Evolutionary conservation across 1,140 invertebrate species (phyloP).

Genomic region (Argopecten irradians): DNA sequence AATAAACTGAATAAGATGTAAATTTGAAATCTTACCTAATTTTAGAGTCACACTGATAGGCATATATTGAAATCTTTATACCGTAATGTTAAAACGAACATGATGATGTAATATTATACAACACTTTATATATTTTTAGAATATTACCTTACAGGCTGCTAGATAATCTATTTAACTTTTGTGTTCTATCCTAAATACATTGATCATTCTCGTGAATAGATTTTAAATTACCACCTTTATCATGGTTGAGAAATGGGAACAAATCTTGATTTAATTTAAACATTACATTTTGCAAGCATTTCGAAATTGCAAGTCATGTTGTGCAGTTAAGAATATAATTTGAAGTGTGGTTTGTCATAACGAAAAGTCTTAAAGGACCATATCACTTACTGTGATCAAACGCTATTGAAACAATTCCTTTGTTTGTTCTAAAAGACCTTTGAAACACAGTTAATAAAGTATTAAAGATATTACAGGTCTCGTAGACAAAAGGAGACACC

Average conservation of each 20-base stretch:
- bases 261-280: background rate
- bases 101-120: background rate
- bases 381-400: background rate
- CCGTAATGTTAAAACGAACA: too few species aligned
- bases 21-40: background rate
- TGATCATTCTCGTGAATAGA: background rate
- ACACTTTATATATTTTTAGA: background rate
- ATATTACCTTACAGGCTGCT: background rate
- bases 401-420: background rate
- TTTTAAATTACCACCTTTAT: background rate
- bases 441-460: too few species aligned
- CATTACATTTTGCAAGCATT: background rate
- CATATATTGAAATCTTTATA: too few species aligned
- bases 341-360: background rate
- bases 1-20: background rate
- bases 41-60: background rate
- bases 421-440: background rate
- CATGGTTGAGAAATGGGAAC: background rate
- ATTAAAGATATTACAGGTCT: background rate
- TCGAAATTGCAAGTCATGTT: slow-evolving; percentile 18
- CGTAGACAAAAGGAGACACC: background rate
- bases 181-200: background rate
- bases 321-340: background rate
- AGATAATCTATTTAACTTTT: too few species aligned
- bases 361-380: background rate